These are phyloP conservation scores for Melopsittacus undulatus DNA, from an alignment of 2,797 vertebrate species.

Conservation along the genomic window DNA sequence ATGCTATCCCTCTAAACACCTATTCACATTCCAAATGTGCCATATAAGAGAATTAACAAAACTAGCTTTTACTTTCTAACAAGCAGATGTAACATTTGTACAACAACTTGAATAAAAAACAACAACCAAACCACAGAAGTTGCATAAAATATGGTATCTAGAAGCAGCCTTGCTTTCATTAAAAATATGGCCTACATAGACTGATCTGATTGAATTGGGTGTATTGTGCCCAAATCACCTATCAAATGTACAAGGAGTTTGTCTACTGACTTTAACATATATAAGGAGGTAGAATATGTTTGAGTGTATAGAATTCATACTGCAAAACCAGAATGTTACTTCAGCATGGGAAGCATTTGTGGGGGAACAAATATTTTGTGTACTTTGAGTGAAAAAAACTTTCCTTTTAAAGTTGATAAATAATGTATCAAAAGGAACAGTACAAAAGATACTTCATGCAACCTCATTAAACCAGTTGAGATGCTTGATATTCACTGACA, in stretches of 20 bases:
- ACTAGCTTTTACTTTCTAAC: not conserved
- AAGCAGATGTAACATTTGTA: not conserved
- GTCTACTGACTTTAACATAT: not conserved
- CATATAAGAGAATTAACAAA: not conserved
- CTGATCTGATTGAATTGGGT: not conserved
- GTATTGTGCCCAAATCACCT: not conserved
- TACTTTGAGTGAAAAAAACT: not conserved
- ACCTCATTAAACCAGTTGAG: not conserved
- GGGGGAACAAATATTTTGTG: not conserved
- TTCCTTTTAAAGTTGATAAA: constrained; percentile 3
- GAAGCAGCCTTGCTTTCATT: not conserved
- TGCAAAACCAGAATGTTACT: not conserved
- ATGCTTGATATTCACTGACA: not conserved
- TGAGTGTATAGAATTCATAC: not conserved
- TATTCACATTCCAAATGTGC: not conserved
- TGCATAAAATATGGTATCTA: not conserved
- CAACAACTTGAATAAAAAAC: not conserved
- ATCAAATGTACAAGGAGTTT: not conserved
- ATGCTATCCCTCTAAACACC: not conserved
- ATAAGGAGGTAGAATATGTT: not conserved
- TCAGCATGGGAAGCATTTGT: not conserved
- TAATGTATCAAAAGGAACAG: not conserved
- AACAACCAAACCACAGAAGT: not conserved
- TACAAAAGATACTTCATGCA: not conserved
- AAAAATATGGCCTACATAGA: not conserved